Conservation (phyloP, 2,797 vertebrate species). For the Periparus ater region DNA sequence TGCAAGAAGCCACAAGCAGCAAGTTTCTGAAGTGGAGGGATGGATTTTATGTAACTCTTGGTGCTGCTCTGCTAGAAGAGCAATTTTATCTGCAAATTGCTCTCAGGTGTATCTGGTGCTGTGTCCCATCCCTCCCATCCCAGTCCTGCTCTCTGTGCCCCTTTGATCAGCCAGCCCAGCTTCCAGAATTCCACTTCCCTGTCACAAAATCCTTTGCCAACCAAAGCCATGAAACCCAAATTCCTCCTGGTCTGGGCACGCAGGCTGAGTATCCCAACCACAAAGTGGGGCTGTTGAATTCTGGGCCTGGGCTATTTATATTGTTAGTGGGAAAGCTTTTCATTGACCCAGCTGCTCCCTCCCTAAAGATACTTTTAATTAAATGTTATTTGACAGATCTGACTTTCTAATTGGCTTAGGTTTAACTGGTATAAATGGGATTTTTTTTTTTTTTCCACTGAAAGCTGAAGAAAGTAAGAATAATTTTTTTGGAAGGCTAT, state of each 20-base stretch:
- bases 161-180: not conserved
- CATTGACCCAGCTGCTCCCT: not conserved
- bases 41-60: not conserved
- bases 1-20: not conserved
- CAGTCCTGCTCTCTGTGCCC: not conserved
- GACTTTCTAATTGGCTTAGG: not conserved
- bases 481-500: not conserved
- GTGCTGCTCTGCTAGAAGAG: not conserved
- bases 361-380: conserved; percentile 14
- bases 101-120: not conserved
- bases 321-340: conserved; percentile 1
- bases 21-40: not conserved
- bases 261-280: not conserved
- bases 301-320: conserved; percentile 17
- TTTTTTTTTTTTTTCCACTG: not conserved
- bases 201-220: not conserved
- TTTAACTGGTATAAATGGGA: not conserved
- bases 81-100: not conserved
- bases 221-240: not conserved
- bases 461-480: not conserved
- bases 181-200: not conserved
- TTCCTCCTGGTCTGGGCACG: not conserved
- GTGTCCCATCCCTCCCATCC: not conserved
- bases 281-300: not conserved
- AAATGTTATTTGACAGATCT: not conserved